A percentile compares a stretch with the other conserved stretches of the same genome.
phyloP scores from a whole-genome alignment of 2,113 vertebrate species.

The Nesogale talazaci region DNA sequence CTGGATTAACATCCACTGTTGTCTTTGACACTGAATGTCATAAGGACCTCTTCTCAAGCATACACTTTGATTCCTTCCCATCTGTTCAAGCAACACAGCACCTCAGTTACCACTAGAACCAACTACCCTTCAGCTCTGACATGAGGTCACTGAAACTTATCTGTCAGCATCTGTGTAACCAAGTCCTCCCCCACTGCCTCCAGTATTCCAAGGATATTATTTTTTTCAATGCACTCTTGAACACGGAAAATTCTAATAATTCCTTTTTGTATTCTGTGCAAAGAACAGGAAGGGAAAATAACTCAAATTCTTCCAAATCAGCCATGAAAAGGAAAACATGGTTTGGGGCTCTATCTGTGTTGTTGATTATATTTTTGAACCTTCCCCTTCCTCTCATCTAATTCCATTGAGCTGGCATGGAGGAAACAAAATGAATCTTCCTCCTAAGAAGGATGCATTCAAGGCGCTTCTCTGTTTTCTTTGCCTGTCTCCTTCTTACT shows the following conservation, averaged over 20 bases:
- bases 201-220: conserved; percentile 16
- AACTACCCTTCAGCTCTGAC: conserved; percentile 50
- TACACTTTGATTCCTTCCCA: conserved; percentile 69
- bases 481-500: background rate
- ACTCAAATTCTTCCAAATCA: conserved; percentile 1
- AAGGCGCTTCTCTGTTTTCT: background rate
- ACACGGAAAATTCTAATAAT: conserved; percentile 54
- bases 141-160: conserved; percentile 55
- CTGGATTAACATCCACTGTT: conserved; percentile 85
- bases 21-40: conserved; percentile 83
- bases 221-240: conserved; percentile 28
- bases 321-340: conserved; percentile 10
- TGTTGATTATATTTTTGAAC: background rate
- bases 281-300: conserved; percentile 29
- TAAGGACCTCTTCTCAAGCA: conserved; percentile 79
- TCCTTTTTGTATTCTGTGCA: conserved; percentile 27
- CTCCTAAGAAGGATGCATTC: background rate
- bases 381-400: background rate
- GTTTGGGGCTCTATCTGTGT: background rate
- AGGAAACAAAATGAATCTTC: background rate
- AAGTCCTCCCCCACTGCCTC: background rate
- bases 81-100: conserved; percentile 73
- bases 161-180: conserved; percentile 21
- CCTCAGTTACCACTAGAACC: conserved; percentile 18
- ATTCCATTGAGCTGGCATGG: background rate